Conservation (phyloP, 1,140 invertebrate genomes). For the Drusus annulatus region DNA sequence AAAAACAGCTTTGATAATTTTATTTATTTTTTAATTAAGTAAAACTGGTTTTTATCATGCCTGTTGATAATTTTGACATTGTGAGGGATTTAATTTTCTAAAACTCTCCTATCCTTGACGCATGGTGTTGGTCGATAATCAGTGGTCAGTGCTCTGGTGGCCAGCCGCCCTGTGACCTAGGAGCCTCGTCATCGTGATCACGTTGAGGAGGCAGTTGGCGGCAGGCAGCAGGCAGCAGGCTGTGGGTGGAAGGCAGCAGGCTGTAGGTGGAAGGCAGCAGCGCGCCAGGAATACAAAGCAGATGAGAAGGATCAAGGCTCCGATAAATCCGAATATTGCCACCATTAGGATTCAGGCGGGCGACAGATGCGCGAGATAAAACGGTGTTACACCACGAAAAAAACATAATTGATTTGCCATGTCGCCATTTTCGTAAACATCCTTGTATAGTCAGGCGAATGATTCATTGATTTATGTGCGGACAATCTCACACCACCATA, state of each 20-base stretch:
- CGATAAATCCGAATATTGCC: slow-evolving; percentile 42
- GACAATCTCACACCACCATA: not conserved
- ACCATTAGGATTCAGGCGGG: slow-evolving; percentile 34
- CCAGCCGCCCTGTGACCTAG: too few relatives aligned
- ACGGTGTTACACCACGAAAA: slow-evolving; percentile 46
- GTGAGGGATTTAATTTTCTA: too few relatives aligned
- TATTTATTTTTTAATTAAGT: too few relatives aligned
- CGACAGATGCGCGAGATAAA: slow-evolving; percentile 41
- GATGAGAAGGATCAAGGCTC: slow-evolving; percentile 49
- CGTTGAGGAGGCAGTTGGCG: not conserved
- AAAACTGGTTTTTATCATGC: too few relatives aligned
- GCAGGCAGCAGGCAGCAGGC: not conserved
- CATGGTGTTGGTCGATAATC: too few relatives aligned
- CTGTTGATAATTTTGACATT: too few relatives aligned
- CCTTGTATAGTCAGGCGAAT: slow-evolving; percentile 7
- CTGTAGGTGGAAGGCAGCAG: not conserved
- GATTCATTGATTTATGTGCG: slow-evolving; percentile 21
- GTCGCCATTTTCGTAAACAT: slow-evolving; percentile 38
- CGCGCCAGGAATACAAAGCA: slow-evolving; percentile 8
- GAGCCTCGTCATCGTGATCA: too few relatives aligned
- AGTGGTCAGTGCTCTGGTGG: too few relatives aligned
- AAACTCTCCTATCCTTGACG: too few relatives aligned
- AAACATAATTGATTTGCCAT: slow-evolving; percentile 40
- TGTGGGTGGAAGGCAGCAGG: not conserved
- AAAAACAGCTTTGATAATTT: too few relatives aligned